Percentiles rank a stretch among this genome's conserved stretches.
Evolutionary conservation across 2,797 vertebrate species (phyloP).

Genomic region (Argyrosomus regius): DNA sequence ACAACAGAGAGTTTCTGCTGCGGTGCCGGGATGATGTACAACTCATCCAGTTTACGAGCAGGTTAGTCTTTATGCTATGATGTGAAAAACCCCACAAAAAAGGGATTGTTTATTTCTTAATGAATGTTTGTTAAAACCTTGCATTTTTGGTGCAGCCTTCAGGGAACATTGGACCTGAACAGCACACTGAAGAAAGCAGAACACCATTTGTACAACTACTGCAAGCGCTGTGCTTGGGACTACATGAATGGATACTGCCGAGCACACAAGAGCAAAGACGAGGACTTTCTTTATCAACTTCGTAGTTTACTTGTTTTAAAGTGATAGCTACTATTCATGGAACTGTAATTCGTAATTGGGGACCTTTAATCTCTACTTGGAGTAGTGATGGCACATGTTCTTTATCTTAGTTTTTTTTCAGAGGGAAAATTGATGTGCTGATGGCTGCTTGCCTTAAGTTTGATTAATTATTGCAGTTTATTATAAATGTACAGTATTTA

Average conservation of each 20-base stretch:
- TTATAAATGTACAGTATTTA: conserved; percentile 67
- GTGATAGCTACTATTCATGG: conserved; percentile 33
- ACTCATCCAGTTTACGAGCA: conserved; percentile 86
- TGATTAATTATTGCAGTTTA: conserved; percentile 21
- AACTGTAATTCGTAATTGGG: conserved; percentile 23
- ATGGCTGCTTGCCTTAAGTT: conserved; percentile 48
- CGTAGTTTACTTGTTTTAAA: conserved; percentile 85
- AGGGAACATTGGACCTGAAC: conserved; percentile 86
- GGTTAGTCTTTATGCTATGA: conserved; percentile 63
- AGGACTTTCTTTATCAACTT: conserved; percentile 84
- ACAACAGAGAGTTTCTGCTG: conserved; percentile 83
- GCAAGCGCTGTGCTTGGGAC: conserved; percentile 82
- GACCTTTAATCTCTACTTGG: conserved; percentile 11
- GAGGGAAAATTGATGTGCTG: conserved; percentile 45
- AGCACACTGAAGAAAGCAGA: conserved; percentile 85
- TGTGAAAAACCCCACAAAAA: not conserved
- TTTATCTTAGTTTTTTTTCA: conserved; percentile 36
- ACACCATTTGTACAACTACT: conserved; percentile 87
- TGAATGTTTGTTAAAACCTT: conserved; percentile 3
- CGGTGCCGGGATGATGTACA: conserved; percentile 81
- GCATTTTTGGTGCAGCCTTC: conserved; percentile 75
- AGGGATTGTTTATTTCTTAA: not conserved
- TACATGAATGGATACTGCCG: conserved; percentile 69
- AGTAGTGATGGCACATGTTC: conserved; percentile 36
- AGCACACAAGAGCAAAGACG: conserved; percentile 73